phyloP scores from a whole-genome alignment of 2,888 invertebrate genomes.

The Eremobia ochroleuca region DNA sequence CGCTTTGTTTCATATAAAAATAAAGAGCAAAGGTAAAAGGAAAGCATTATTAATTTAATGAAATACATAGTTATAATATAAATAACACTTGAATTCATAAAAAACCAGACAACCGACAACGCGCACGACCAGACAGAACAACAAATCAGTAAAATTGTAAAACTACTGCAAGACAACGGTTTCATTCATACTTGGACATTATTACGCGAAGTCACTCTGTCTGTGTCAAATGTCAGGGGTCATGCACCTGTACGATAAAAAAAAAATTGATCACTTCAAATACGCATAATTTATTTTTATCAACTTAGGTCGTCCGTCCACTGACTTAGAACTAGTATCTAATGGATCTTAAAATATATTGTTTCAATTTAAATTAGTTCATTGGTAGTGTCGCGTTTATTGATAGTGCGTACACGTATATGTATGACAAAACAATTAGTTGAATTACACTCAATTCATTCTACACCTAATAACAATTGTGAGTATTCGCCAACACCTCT shows the following conservation, averaged over 20 bases:
- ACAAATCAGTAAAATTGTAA: conserved; percentile 49
- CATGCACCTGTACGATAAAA: conserved; percentile 66
- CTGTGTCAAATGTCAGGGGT: conserved; percentile 75
- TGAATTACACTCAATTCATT: conserved; percentile 41
- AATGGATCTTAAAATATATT: conserved; percentile 29
- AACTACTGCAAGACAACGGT: conserved; percentile 44
- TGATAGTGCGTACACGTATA: conserved; percentile 16
- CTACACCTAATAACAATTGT: conserved; percentile 37
- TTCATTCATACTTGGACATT: conserved; percentile 56
- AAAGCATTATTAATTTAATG: conserved; percentile 17
- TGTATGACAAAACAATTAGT: conserved; percentile 41
- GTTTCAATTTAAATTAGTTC: conserved; percentile 29
- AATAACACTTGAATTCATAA: conserved; percentile 39
- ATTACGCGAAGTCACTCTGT: conserved; percentile 54
- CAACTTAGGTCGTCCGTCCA: conserved; percentile 15
- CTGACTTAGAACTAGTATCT: conserved; percentile 12
- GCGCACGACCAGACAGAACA: conserved; percentile 32
- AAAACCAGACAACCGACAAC: conserved; percentile 32
- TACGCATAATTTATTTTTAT: conserved; percentile 41
- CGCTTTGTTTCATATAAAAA: conserved; percentile 11
- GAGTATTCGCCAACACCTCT: conserved; percentile 37
- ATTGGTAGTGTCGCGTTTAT: conserved; percentile 25
- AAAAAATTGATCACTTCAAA: conserved; percentile 29
- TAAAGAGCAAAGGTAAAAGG: conserved; percentile 39
- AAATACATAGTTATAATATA: conserved; percentile 7